Conservation (phyloP, 2,797 vertebrate species). For the Intellagama lesueurii region DNA sequence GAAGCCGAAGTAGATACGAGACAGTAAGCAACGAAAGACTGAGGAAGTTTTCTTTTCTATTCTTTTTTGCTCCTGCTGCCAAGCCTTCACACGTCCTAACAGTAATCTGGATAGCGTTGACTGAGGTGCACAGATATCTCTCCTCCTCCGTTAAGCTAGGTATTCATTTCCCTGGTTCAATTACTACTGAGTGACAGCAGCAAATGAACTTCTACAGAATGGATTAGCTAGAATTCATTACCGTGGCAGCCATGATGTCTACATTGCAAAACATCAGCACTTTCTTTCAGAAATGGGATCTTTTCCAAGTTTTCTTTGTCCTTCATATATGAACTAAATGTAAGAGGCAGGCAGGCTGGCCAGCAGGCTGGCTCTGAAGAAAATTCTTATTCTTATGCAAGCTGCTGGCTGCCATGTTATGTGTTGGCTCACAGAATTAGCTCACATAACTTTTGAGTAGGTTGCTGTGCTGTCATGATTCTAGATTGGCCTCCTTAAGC, state of each 20-base stretch:
- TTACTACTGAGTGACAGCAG: conserved; percentile 26
- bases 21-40: not conserved
- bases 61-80: not conserved
- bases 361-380: not conserved
- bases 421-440: not conserved
- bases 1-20: conserved; percentile 20
- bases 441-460: not conserved
- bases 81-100: conserved; percentile 6
- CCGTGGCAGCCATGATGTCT: not conserved
- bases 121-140: conserved; percentile 16
- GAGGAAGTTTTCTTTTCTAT: no score
- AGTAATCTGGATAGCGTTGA: conserved; percentile 25
- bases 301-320: not conserved
- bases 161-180: conserved; percentile 16
- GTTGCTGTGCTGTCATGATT: not conserved
- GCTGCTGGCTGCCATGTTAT: not conserved
- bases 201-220: conserved; percentile 17
- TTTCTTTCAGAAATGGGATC: not conserved
- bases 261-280: not conserved
- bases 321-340: not conserved
- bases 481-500: not conserved
- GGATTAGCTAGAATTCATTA: conserved; percentile 30
- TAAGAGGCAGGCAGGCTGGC: no score
- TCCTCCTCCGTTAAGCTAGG: not conserved
- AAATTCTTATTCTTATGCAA: not conserved